These are phyloP conservation scores for Andricus grossulariae DNA, from an alignment of 1,140 invertebrate species.

Conservation along the genomic window DNA sequence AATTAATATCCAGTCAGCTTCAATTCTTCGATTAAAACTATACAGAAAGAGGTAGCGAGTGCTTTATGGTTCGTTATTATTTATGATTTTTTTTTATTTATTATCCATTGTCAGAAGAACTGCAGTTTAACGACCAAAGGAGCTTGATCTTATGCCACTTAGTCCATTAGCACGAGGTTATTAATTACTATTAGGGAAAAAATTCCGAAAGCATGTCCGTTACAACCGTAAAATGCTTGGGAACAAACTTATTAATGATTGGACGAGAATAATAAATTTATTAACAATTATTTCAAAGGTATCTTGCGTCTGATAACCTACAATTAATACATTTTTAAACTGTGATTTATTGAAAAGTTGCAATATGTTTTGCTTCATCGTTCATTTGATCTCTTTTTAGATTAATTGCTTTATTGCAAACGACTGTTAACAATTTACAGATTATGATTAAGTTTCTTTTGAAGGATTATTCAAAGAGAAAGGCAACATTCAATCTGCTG, in stretches of 20 bases:
- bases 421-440: background rate
- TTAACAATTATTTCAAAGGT: slow-evolving; percentile 20
- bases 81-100: too few relatives aligned
- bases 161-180: background rate
- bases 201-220: background rate
- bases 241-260: slow-evolving; percentile 23
- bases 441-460: background rate
- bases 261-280: slow-evolving; percentile 24
- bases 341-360: background rate
- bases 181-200: slow-evolving; percentile 6
- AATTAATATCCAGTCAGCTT: slow-evolving; percentile 8
- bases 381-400: slow-evolving; percentile 10
- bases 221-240: slow-evolving; percentile 3
- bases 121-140: background rate
- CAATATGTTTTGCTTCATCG: background rate
- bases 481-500: too few relatives aligned
- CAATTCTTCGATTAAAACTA: background rate
- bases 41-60: too few relatives aligned
- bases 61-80: too few relatives aligned
- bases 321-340: background rate
- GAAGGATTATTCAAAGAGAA: too few relatives aligned
- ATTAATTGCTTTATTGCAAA: background rate
- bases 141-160: slow-evolving; percentile 1
- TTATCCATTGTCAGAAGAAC: slow-evolving; percentile 7
- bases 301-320: background rate